phyloP scores from a whole-genome alignment of 2,113 vertebrate genomes.

The Odontesthes bonariensis region DNA sequence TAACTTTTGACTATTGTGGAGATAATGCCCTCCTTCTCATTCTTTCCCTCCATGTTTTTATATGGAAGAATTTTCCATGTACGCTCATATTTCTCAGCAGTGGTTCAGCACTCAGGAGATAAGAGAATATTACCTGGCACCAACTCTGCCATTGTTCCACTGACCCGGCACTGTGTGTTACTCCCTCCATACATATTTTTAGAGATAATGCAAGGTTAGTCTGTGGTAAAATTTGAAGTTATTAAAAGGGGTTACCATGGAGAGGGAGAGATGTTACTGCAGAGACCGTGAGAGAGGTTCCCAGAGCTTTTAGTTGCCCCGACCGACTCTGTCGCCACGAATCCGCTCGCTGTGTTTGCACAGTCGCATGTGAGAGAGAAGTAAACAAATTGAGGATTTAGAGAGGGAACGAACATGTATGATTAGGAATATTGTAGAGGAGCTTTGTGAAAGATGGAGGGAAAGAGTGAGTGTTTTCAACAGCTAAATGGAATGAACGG shows the following conservation, averaged over 20 bases:
- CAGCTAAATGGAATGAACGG: constrained; percentile 18
- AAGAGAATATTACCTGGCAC: constrained; percentile 67
- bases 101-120: constrained; percentile 50
- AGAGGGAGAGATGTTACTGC: constrained; percentile 47
- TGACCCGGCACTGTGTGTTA: constrained; percentile 49
- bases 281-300: constrained; percentile 33
- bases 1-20: constrained; percentile 30
- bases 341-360: constrained; percentile 51
- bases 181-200: constrained; percentile 46
- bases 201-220: constrained; percentile 56
- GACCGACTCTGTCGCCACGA: constrained; percentile 2
- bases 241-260: constrained; percentile 54
- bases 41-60: constrained; percentile 20
- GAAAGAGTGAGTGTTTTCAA: constrained; percentile 4
- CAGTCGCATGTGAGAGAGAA: constrained; percentile 32
- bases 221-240: constrained; percentile 53
- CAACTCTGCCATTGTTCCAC: constrained; percentile 61
- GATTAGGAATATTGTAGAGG: constrained; percentile 1
- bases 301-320: constrained; percentile 32
- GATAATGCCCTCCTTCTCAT: constrained; percentile 31
- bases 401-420: not conserved
- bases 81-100: constrained; percentile 37
- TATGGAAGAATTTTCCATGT: constrained; percentile 19
- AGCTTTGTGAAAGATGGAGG: not conserved
- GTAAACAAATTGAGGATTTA: constrained; percentile 17